Evolutionary conservation across 2,888 invertebrate species (phyloP), one percentile per base, ranked within the genome.

Genomic region (Hemaris fuciformis): DNA sequence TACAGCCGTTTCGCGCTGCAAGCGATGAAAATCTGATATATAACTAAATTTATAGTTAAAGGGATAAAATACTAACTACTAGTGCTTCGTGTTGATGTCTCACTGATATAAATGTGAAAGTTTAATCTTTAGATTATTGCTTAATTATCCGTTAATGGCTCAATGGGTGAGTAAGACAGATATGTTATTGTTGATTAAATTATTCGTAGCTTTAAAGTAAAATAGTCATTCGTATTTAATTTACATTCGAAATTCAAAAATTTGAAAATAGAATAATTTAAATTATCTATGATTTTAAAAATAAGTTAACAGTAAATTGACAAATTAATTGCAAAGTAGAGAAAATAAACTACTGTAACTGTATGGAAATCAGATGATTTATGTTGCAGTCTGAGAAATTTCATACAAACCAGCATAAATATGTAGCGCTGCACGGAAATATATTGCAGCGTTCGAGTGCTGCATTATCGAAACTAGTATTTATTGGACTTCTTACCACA

Each of bases 401-500:
- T 25, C 27, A 48, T 53, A 53, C 31, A 53, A 27, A 53, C 25
- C 53, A 53, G 18, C 53, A 53, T 53, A 53, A 53, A 31, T 53
- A 53, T 31, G 53, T 53, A 48, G 25, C 15, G 6, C 27, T 31
- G 53, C 53, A 53, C 53, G 27, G 53, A 27, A 48, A 48, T 48
- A 27, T 53, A 31, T 53, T 18, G 53, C 53, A 20, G 53, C 18
- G 18, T 31, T 53, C 53, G 53, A 53, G 53, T 31, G 18, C 53
- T 27, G 53, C 53, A 53, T 53, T 53, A 53, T 53, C 53, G 53
- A 53, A 53, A 53, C 53, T 53, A 31, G 53, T 53, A 60, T 60
- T 60, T 60, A 60, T 60, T 60, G 48, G 25, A n/a, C 25, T 53
- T 53, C 48, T 60, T 53, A 60, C 48, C 23, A 38, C 41, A 60